These are phyloP conservation scores for Hipparchia semele DNA, from an alignment of 2,888 invertebrate genomes.

Conservation along the genomic window DNA sequence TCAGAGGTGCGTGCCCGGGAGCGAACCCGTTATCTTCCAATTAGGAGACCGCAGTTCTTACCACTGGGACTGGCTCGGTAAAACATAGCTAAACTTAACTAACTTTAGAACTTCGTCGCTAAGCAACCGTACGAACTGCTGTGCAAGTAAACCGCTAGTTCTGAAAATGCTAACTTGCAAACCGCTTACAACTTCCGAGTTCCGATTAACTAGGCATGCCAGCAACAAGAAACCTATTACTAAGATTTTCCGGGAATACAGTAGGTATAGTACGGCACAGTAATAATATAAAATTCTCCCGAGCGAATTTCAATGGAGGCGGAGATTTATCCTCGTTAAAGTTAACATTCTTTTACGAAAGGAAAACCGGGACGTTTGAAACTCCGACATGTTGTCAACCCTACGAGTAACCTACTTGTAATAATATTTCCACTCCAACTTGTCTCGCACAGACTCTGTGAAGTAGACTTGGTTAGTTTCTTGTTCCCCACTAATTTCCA, in stretches of 20 bases:
- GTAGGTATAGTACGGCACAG: neutral
- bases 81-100: neutral
- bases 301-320: too few relatives aligned
- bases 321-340: too few relatives aligned
- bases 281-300: too few relatives aligned
- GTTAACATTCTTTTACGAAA: too few relatives aligned
- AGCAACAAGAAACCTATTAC: neutral
- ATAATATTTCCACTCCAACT: slow-evolving; percentile 19
- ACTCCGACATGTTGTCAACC: neutral
- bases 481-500: slow-evolving; percentile 13
- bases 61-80: too few relatives aligned
- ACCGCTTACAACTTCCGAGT: neutral
- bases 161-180: neutral
- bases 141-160: neutral
- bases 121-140: neutral
- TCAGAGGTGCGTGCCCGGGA: neutral
- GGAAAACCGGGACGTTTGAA: too few relatives aligned
- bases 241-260: neutral
- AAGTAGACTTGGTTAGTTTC: slow-evolving; percentile 17
- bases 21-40: too few relatives aligned
- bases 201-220: neutral
- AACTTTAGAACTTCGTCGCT: neutral
- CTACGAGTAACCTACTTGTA: slow-evolving; percentile 11
- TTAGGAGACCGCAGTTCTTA: too few relatives aligned
- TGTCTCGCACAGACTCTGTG: slow-evolving; percentile 13